Base-by-base conservation (phyloP, 2,113 vertebrate genomes). In the Theristicus caerulescens region DNA sequence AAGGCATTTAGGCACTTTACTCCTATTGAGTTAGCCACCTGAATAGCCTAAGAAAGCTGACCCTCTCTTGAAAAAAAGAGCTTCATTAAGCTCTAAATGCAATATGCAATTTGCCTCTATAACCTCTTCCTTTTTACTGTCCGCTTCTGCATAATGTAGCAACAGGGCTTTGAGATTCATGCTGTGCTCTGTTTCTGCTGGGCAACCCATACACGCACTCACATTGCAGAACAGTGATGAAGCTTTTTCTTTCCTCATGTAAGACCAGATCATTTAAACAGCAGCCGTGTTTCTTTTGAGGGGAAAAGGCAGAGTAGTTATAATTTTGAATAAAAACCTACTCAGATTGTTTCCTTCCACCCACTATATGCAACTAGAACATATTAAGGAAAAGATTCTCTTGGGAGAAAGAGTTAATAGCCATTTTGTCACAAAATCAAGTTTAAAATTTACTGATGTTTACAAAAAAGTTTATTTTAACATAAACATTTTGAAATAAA, bases 81-180 rank as follows among this genome's bases (percentile, higher is more conserved):
- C 59, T 92, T 74, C 80, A 86, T 91, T 94, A 94, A 91, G 67
- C 44, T 87, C 77, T 82, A 87, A 92, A 79, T 73, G 73, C 81
- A 62, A 21, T 65, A 54, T 87, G 88, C 49, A 87, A 82, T 89
- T 89, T 87, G 62, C 47, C 40, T 94, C 62, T 76, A 2, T 62
- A 92, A 87, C 57, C 80, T 86, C 49, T 84, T 78, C 52, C 40
- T 82, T 94, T 82, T 82, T 54, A 36, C 36, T 76, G 34, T 42
- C 85, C 94, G 79, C 59, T 83, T 96, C 88, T 93, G 88, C 83
- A 95, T 85, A 94, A 95, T 79, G 54, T 24, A 69, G 13, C 78
- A 79, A 87, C 66, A 52, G 86, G 73, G 62, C 69, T 94, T 34
- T 77, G 91, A 46, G 91, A 40, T 52, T 67, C 94, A 2, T 7